A percentile compares a stretch with the other conserved stretches of the same genome.
Evolutionary conservation across 1,140 invertebrate species (phyloP).

Genomic region (Acromyrmex charruanus): DNA sequence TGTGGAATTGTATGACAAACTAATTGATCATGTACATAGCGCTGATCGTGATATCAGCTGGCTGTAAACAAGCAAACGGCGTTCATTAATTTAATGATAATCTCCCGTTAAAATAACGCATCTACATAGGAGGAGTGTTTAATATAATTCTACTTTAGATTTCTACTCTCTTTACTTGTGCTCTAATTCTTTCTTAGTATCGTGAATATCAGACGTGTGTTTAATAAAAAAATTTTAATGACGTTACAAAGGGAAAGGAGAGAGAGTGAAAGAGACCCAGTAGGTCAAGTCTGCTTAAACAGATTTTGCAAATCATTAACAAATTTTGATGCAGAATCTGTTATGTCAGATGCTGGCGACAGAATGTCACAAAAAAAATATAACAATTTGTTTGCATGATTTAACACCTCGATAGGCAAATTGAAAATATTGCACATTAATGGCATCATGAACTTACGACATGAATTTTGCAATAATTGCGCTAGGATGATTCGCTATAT

Average conservation of each 20-base stretch:
- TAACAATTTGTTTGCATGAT: too few relatives aligned
- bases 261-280: not conserved
- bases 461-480: too few relatives aligned
- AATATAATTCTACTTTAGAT: slow-evolving; percentile 53
- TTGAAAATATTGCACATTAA: too few relatives aligned
- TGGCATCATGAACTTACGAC: too few relatives aligned
- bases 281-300: too few relatives aligned
- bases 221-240: slow-evolving; percentile 31
- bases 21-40: slow-evolving; percentile 59
- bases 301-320: too few relatives aligned
- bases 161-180: not conserved
- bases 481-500: too few relatives aligned
- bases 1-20: slow-evolving; percentile 58
- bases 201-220: not conserved
- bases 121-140: slow-evolving; percentile 53
- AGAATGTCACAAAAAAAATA: too few relatives aligned
- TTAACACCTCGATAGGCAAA: too few relatives aligned
- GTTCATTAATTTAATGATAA: slow-evolving; percentile 61
- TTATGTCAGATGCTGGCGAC: too few relatives aligned
- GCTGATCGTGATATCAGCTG: slow-evolving; percentile 51
- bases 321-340: too few relatives aligned
- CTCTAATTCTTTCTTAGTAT: not conserved
- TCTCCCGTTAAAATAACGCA: slow-evolving; percentile 21
- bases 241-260: not conserved
- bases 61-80: slow-evolving; percentile 55